phyloP scores from a whole-genome alignment of 2,888 invertebrate genomes.

The Barypeithes pellucidus region DNA sequence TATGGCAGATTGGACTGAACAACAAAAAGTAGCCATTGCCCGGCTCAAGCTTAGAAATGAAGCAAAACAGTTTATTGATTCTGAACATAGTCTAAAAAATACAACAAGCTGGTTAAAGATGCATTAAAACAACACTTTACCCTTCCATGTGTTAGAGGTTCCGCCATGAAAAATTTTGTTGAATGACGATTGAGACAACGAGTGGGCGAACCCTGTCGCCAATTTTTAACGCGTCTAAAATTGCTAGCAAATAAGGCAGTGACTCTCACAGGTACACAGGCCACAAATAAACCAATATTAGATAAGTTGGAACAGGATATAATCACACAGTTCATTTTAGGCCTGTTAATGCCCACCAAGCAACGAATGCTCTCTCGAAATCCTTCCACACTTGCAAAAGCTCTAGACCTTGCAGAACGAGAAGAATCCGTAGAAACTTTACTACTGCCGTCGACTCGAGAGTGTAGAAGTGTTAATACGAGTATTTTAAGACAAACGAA shows the following conservation, averaged over 20 bases:
- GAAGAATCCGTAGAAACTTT: slow-evolving; percentile 18
- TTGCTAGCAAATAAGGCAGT: background rate
- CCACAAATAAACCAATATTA: background rate
- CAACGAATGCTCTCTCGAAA: slow-evolving; percentile 14
- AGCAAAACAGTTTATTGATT: slow-evolving; percentile 13
- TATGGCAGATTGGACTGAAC: slow-evolving; percentile 6
- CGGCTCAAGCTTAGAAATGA: background rate
- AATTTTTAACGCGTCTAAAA: slow-evolving; percentile 1
- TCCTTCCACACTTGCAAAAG: background rate
- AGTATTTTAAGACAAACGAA: background rate
- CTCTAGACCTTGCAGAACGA: slow-evolving; percentile 11
- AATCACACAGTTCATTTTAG: background rate
- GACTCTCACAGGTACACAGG: background rate
- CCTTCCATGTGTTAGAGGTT: background rate
- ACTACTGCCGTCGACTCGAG: background rate
- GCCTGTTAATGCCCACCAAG: slow-evolving; percentile 19
- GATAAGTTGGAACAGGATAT: slow-evolving; percentile 24
- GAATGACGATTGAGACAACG: slow-evolving; percentile 4
- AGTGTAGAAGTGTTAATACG: background rate
- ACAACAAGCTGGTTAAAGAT: background rate
- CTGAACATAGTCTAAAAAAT: background rate
- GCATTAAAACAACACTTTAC: slow-evolving; percentile 8
- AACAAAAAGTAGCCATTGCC: slow-evolving; percentile 2
- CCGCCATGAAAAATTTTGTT: slow-evolving; percentile 5
- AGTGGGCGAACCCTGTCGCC: background rate